Percentiles rank a stretch among this genome's conserved stretches.
Evolutionary conservation across 2,113 vertebrate genomes (phyloP).

Genomic region (Uria lomvia): DNA sequence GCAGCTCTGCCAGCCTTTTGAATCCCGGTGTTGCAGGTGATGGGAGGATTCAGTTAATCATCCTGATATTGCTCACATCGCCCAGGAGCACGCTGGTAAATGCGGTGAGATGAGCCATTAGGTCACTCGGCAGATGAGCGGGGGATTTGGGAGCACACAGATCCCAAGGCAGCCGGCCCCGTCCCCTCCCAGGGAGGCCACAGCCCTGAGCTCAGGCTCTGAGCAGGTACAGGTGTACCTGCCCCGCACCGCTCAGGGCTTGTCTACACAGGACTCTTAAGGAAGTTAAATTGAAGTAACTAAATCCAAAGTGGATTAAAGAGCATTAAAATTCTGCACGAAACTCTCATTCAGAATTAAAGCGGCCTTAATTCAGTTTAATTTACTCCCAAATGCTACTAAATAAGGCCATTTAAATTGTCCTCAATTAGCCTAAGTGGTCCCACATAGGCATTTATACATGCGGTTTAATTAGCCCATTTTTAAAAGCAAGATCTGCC

Average conservation of each 20-base stretch:
- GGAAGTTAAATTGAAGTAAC: neutral
- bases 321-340: conserved; percentile 6
- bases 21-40: neutral
- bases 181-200: neutral
- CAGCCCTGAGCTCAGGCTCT: neutral
- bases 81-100: neutral
- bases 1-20: neutral
- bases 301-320: neutral
- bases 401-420: conserved; percentile 16
- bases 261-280: neutral
- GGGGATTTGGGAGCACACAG: neutral
- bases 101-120: neutral
- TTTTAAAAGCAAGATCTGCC: neutral
- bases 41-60: neutral
- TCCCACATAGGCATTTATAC: conserved; percentile 14
- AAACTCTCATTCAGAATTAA: conserved; percentile 9
- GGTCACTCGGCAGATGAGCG: neutral
- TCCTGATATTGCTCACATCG: neutral
- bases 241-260: neutral
- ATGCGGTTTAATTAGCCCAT: conserved; percentile 8
- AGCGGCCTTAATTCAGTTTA: conserved; percentile 19
- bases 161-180: neutral
- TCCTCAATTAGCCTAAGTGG: conserved; percentile 36
- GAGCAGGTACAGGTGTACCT: neutral
- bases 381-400: conserved; percentile 37